Base-by-base conservation (phyloP, 2,888 invertebrate genomes). In the Tinea semifulvella region DNA sequence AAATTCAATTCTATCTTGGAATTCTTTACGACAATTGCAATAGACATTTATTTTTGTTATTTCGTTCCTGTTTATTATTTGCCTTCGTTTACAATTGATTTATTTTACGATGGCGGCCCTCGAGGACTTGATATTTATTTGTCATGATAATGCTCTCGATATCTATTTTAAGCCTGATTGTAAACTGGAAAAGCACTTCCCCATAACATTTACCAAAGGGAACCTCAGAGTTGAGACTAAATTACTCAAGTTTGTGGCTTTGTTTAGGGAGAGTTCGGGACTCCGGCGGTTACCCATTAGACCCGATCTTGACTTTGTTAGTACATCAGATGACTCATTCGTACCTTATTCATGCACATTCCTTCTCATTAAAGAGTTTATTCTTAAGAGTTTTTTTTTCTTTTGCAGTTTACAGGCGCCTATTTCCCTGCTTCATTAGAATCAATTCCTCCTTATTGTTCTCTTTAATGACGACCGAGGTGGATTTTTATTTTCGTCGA, bases 1-100 rank as follows among this genome's bases (percentile, higher is more conserved):
- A 66, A 68, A 68, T 65, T 61, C 58, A 63, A 66, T 65, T 64
- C 53, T 56, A 50, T 56, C 58, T 63, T 53, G 49, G 56, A 63
- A 69, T 64, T 61, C 56, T 66, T 63, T 61, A 60, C 58, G 58
- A 60, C 58, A 57, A 62, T 61, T 57, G 57, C 51, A 52, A 62
- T 63, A 58, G 55, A 58, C 61, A 63, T 65, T 58, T 68, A 66
- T 54, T 59, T 60, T 58, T 54, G 13, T 35, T 11, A n/a, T 11
- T 18, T 20, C 35, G 11, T 43, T 43, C 31, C 10, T 51, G 57
- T 60, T 53, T 22, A 22, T 8, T 7, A 8, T 22, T 53, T 50
- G 52, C 48, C 52, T 55, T 56, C 46, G 53, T 11, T 6, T 28
- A 7, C 28, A 28, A 28, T 28, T 28, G 28, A 28, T 11, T 28